Conservation (phyloP, 1,140 invertebrate genomes). For the Amyelois transitella region DNA sequence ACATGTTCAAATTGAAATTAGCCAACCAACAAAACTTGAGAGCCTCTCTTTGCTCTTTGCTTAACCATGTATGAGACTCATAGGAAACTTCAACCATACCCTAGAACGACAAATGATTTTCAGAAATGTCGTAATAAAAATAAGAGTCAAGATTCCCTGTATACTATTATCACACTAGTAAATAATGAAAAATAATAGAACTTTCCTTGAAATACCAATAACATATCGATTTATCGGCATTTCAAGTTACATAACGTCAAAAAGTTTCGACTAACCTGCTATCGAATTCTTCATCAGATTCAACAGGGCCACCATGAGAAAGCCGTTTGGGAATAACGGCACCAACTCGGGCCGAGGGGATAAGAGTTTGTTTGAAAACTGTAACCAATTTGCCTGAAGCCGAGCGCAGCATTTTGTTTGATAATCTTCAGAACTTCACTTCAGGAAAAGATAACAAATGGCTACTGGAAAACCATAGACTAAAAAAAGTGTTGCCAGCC, state of each 20-base stretch:
- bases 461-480: slow-evolving; percentile 54
- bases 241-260: slow-evolving; percentile 69
- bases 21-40: no score
- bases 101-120: no score
- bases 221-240: slow-evolving; percentile 8
- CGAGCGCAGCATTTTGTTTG: slow-evolving; percentile 63
- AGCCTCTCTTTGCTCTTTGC: no score
- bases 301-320: slow-evolving; percentile 49
- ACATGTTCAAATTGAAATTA: no score
- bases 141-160: no score
- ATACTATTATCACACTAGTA: no score
- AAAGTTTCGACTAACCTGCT: slow-evolving; percentile 50
- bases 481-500: slow-evolving; percentile 19
- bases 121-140: no score
- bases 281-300: slow-evolving; percentile 66
- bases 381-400: slow-evolving; percentile 52
- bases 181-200: neutral
- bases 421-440: slow-evolving; percentile 38
- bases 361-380: slow-evolving; percentile 53
- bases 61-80: no score
- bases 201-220: neutral
- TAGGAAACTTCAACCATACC: no score
- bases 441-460: slow-evolving; percentile 64
- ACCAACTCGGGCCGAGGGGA: slow-evolving; percentile 49
- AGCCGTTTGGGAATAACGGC: slow-evolving; percentile 41